Evolutionary conservation across 2,888 invertebrate genomes (phyloP).

Genomic region (Ganaspis brasiliensis): DNA sequence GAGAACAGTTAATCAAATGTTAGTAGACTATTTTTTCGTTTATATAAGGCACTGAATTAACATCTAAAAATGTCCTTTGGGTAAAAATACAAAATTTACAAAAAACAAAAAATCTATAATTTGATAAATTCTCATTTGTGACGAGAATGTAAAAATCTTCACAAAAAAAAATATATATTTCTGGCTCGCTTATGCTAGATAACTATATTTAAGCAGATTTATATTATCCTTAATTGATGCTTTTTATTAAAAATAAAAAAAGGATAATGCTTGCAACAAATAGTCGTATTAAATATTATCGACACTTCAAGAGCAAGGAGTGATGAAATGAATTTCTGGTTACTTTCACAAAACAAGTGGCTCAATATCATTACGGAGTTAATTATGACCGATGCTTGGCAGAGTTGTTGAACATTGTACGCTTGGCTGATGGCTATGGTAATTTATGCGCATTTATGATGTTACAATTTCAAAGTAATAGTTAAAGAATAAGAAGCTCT

Average conservation of each 20-base stretch:
- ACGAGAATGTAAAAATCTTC: too few relatives aligned
- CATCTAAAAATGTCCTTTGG: too few relatives aligned
- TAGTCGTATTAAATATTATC: neutral
- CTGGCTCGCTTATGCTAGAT: too few relatives aligned
- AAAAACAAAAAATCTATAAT: too few relatives aligned
- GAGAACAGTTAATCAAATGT: too few relatives aligned
- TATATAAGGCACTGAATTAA: too few relatives aligned
- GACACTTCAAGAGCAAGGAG: neutral
- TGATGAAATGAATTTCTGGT: neutral
- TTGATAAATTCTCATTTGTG: too few relatives aligned
- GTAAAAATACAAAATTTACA: too few relatives aligned
- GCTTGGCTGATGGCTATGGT: neutral
- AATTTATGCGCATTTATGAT: constrained; percentile 16
- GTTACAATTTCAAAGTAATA: neutral
- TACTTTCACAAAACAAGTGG: constrained; percentile 19
- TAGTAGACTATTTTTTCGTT: too few relatives aligned
- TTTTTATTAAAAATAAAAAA: neutral
- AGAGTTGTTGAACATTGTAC: constrained; percentile 8
- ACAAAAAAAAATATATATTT: too few relatives aligned
- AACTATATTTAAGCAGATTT: too few relatives aligned
- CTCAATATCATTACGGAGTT: constrained; percentile 6
- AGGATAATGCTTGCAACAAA: neutral
- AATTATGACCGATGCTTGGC: constrained; percentile 1
- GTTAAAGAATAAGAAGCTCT: neutral
- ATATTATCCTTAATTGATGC: too few relatives aligned